phyloP scores from a whole-genome alignment of 2,797 vertebrate species.

The Orientallactaga sibirica region DNA sequence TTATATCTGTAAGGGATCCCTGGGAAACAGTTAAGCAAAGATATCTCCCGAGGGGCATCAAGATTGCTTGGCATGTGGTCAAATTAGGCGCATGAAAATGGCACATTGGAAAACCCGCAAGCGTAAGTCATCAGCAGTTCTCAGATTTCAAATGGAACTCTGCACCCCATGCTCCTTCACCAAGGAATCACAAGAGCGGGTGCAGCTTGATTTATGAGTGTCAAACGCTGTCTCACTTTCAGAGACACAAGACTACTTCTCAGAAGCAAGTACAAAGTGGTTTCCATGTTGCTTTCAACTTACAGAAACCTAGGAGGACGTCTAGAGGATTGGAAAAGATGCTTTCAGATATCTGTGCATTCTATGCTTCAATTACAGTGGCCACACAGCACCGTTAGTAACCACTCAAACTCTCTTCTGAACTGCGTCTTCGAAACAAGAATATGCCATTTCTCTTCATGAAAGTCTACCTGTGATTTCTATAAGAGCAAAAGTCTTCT shows the following conservation, averaged over 20 bases:
- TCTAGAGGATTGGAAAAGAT: conserved; percentile 63
- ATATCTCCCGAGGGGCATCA: neutral
- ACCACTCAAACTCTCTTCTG: neutral
- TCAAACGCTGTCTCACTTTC: conserved; percentile 62
- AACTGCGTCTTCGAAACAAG: neutral
- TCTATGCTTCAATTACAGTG: conserved; percentile 49
- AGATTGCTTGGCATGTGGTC: neutral
- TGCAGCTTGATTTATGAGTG: conserved; percentile 53
- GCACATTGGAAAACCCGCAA: neutral
- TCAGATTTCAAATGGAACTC: neutral
- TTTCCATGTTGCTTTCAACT: conserved; percentile 71
- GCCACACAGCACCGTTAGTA: neutral
- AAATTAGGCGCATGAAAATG: neutral
- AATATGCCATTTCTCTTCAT: neutral
- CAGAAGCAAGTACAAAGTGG: conserved; percentile 38
- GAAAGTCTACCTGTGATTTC: conserved; percentile 21
- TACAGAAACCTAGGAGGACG: conserved; percentile 59
- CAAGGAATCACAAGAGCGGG: neutral
- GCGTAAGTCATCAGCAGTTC: neutral
- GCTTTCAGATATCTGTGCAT: conserved; percentile 43
- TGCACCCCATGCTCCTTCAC: neutral
- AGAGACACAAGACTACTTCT: conserved; percentile 46
- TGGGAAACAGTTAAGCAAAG: neutral
- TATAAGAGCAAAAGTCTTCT: neutral
- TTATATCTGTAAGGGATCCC: neutral